Base-by-base conservation (phyloP, 1,140 invertebrate species). In the Zaprionus kolodkinae region DNA sequence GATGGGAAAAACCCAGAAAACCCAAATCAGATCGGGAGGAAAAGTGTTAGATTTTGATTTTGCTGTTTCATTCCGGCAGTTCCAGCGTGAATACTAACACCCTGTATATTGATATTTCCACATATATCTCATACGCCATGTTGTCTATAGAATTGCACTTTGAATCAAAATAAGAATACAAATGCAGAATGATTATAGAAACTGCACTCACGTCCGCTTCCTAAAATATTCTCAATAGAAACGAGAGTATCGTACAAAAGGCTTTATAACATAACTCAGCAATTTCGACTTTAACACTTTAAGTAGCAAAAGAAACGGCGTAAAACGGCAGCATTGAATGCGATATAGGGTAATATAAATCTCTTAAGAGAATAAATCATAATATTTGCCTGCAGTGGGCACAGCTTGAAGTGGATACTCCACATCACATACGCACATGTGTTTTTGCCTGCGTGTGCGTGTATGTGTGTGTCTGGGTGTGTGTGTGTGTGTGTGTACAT, bases 321-420 rank as follows among this genome's bases (percentile, higher is more conserved):
- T 17, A 3, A 50, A 50, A 50, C 45, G 15, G 40, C 45, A 45
- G 40, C 45, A 25, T 12, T 17, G 25, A 50, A 50, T 21, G 17
- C 10, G 10, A 25, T 25, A 25, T 50, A 25, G 17, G 10, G 17
- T 50, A 50, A 50, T 25, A 12, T 50, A 50, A 50, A 50, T 50
- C 45, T 21, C 17, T 25, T 50, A 50, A 50, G 25, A 25, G 45
- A 50, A 50, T 50, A 50, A 50, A 50, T 50, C 45, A 50, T 21
- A 50, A 50, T 50, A 50, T 50, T 50, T 50, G 45, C 25, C 45
- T 50, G 45, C 45, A 50, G 17, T 50, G 45, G 45, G 11, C 45
- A 21, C 45, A 50, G 45, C 17, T 25, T 50, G 17, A 25, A 50
- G 45, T 50, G 45, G 45, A 50, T 50, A 50, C 17, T 11, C 17